Conservation (phyloP, 2,113 vertebrate genomes). For the Balaeniceps rex region DNA sequence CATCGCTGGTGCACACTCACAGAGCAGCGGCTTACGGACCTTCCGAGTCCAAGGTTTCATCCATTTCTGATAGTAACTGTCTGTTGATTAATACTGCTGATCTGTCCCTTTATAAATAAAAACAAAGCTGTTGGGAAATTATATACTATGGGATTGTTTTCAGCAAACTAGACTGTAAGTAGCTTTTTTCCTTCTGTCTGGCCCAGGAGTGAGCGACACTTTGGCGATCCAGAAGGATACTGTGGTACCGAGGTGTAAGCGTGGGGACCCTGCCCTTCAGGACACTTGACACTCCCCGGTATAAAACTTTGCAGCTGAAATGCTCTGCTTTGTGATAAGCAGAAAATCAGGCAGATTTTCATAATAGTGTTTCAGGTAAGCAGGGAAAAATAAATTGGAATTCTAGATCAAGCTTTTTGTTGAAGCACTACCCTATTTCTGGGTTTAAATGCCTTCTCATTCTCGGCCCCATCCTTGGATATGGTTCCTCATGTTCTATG, state of each 20-base stretch:
- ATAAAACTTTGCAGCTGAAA: not conserved
- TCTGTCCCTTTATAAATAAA: not conserved
- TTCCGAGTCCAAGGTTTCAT: not conserved
- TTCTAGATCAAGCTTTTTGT: not conserved
- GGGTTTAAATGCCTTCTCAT: not conserved
- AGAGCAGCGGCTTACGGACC: not conserved
- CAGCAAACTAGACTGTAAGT: not conserved
- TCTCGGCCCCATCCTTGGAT: not conserved
- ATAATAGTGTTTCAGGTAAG: not conserved
- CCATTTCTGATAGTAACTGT: not conserved
- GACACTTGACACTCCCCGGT: not conserved
- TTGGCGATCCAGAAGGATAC: not conserved
- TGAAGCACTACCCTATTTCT: not conserved
- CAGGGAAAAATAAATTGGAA: not conserved
- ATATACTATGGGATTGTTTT: not conserved
- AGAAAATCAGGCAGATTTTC: not conserved
- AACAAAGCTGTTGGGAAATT: not conserved
- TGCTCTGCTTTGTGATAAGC: not conserved
- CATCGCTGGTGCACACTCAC: not conserved
- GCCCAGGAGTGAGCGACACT: not conserved
- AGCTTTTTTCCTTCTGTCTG: not conserved
- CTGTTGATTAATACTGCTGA: not conserved
- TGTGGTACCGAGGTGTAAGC: not conserved
- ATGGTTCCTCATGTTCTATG: not conserved
- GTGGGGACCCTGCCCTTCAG: not conserved